Conservation (phyloP, 92 coral and sea anemone species). For the Paramuricea clavata region DNA sequence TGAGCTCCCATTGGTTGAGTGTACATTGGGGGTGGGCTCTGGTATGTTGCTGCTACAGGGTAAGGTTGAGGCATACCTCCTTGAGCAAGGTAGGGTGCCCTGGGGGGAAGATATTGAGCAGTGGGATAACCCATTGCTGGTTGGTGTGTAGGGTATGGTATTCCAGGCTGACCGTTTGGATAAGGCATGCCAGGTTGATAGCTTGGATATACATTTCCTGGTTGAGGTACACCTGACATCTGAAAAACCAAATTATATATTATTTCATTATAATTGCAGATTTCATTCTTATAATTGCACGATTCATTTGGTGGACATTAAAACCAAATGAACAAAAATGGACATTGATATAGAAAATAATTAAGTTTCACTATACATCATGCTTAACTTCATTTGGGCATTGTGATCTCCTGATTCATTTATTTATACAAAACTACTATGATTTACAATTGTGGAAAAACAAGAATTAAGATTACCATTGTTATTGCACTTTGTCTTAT, state of each 20-base stretch:
- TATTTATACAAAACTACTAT: not conserved
- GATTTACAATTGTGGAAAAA: not conserved
- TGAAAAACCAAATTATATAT: not conserved
- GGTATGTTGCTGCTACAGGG: constrained; percentile 35
- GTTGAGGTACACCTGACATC: not conserved
- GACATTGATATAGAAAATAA: no score
- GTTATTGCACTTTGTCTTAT: constrained; percentile 19
- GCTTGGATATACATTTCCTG: constrained; percentile 14
- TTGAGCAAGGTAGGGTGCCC: constrained; percentile 50
- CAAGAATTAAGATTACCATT: not conserved
- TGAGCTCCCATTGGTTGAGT: constrained; percentile 25
- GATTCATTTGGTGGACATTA: no score
- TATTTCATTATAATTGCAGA: not conserved
- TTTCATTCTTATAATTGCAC: no score
- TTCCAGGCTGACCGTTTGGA: constrained; percentile 31
- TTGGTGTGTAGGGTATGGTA: constrained; percentile 1
- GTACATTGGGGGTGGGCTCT: constrained; percentile 30
- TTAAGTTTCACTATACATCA: no score
- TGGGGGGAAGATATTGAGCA: constrained; percentile 16
- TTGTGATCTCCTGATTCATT: no score
- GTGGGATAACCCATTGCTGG: constrained; percentile 25
- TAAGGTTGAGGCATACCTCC: constrained; percentile 59
- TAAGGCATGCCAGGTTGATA: constrained; percentile 23
- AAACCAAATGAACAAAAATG: no score
- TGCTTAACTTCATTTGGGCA: no score